Base-by-base conservation (phyloP, 1,140 invertebrate genomes). In the Bombyx mori region DNA sequence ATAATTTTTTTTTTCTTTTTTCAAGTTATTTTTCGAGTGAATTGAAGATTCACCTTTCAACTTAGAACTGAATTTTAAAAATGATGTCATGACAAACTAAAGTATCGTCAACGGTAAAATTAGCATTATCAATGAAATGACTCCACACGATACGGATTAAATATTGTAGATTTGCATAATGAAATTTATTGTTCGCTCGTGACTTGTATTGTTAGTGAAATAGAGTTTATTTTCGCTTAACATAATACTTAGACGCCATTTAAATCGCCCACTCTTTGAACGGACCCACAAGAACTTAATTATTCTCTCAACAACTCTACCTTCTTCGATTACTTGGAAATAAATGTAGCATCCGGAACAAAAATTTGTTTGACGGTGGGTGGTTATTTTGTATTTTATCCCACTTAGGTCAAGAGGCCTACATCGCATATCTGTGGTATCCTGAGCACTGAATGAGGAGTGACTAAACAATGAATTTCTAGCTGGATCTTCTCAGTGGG, bases 221-320 rank as follows among this genome's bases (percentile, higher is more conserved):
- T 66, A 68, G 44, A 55, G 65, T 49, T 43, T 35, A 52, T 8
- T 57, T 57, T 67, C 45, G 22, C 10, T 58, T 56, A 57, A 54
- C 22, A n/a, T 8, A 72, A 68, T 63, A 66, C 67, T 69, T 69
- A 66, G 71, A 65, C 51, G 57, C 57, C 56, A 56, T 59, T 56
- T 60, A 52, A 57, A 12, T 60, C 75, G 66, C 77, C 79, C 65
- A 82, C 79, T 68, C 68, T 59, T 60, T 63, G 65, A 73, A 61
- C 68, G 69, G 63, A 70, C 67, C 57, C 68, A 78, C 72, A 75
- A 79, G 76, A 79, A 79, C 79, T 82, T 82, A 80, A 82, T 82
- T 82, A 80, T 77, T 74, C 54, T 66, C 69, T 78, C 75, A 78
- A 72, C 72, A 65, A 70, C 65, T 67, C 65, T 48, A 35, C 26